Evolutionary conservation across 2,113 vertebrate species (phyloP).

Genomic region (Melozone crissalis): DNA sequence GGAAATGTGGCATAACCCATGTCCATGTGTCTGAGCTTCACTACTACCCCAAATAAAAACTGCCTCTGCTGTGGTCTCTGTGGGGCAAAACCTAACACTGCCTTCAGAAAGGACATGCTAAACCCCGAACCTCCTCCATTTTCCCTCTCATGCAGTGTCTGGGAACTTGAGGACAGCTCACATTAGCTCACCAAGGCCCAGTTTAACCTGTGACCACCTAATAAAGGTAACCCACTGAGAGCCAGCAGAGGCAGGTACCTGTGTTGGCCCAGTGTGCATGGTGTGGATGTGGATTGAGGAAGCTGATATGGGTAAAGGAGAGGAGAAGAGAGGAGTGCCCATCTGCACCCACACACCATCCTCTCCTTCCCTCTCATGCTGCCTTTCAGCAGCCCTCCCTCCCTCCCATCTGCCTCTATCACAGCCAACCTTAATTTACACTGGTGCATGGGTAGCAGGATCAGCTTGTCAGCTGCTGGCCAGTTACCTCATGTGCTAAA

Average conservation of each 20-base stretch:
- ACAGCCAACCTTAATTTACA: neutral
- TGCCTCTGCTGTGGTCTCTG: neutral
- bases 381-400: neutral
- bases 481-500: slow-evolving; percentile 38
- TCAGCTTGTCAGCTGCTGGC: neutral
- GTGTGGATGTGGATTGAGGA: fast-evolving
- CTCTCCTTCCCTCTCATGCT: neutral
- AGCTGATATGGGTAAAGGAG: neutral
- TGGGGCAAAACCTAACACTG: neutral
- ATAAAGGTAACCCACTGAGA: neutral
- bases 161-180: neutral
- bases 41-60: neutral
- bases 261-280: fast-evolving
- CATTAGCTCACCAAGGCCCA: neutral
- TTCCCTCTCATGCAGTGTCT: neutral
- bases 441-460: neutral
- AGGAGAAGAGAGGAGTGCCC: neutral
- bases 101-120: neutral
- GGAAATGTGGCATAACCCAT: neutral
- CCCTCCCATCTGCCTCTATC: neutral
- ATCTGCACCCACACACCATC: fast-evolving
- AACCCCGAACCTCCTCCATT: neutral
- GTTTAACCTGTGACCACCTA: neutral
- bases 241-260: neutral
- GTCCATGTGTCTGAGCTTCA: neutral